These are phyloP conservation scores for Anas platyrhynchos DNA, from an alignment of 2,113 vertebrate species.

Conservation along the genomic window DNA sequence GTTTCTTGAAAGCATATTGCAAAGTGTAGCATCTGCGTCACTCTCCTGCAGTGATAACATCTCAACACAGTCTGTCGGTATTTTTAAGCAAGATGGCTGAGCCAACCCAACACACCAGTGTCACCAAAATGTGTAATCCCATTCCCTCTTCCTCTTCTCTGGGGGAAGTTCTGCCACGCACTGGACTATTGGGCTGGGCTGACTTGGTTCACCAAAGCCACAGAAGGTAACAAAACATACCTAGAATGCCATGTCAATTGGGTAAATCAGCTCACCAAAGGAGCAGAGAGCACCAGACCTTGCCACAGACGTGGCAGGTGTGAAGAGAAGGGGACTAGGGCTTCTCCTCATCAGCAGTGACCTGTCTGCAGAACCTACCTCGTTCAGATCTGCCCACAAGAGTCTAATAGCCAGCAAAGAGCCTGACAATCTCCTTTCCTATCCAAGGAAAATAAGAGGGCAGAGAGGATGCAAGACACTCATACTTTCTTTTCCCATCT, in stretches of 20 bases:
- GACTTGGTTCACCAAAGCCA: rapidly evolving
- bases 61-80: not conserved
- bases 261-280: not conserved
- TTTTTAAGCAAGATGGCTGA: not conserved
- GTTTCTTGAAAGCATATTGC: not conserved
- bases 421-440: not conserved
- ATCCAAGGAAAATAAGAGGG: not conserved
- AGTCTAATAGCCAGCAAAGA: not conserved
- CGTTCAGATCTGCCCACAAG: not conserved
- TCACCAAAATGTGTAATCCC: not conserved
- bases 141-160: not conserved
- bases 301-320: not conserved
- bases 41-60: not conserved
- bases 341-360: not conserved
- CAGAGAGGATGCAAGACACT: not conserved
- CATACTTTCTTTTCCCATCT: not conserved
- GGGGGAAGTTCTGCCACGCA: not conserved
- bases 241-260: not conserved
- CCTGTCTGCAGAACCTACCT: not conserved
- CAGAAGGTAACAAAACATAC: not conserved
- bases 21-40: not conserved
- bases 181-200: not conserved
- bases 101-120: not conserved
- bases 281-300: not conserved
- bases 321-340: not conserved